Base-by-base conservation (phyloP, 2,797 vertebrate species). In the Enteromius anoplus region DNA sequence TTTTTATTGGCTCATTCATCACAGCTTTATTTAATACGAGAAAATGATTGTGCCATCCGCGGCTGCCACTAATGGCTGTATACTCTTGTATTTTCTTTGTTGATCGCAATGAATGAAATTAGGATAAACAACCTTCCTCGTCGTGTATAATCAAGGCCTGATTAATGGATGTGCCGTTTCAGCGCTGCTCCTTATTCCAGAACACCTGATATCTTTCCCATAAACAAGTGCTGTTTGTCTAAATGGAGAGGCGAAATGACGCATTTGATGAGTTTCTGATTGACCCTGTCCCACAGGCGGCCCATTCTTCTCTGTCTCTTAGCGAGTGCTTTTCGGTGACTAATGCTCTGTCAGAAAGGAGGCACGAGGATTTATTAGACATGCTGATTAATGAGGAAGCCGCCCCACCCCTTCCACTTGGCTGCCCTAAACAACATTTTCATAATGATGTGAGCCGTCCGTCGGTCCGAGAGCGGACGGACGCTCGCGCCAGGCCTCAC, bases 251-350 rank as follows among this genome's bases (percentile, higher is more conserved):
- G 98, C 98, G 95, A 99, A 99, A 98, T 98, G 97, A 98, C 96
- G 97, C 97, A 96, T 98, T 98, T 99, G 98, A 99, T 99, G 97
- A 97, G 97, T 97, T 98, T 98, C 97, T 98, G 98, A 98, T 99
- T 99, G 97, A 99, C 96, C 97, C 94, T 94, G 95, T 96, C 96
- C 92, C 94, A 93, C 96, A 95, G 92, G 84, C 92, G 93, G 93
- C 94, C 95, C 96, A 97, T 98, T 97, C 96, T 92, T 98, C 96
- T 97, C 92, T 94, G 96, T 98, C 96, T 81, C 85, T 95, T 95
- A 95, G 95, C 92, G 93, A 92, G 91, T 90, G 94, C 95, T 95
- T 93, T 95, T 92, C 93, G 91, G 90, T 98, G 96, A 97, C 96
- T 96, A 97, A 99, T 98, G 96, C 93, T 94, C 96, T 96, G 96